Evolutionary conservation across 2,888 invertebrate genomes (phyloP), one percentile per base, ranked within the genome.

Genomic region (Parasteatoda lunata): DNA sequence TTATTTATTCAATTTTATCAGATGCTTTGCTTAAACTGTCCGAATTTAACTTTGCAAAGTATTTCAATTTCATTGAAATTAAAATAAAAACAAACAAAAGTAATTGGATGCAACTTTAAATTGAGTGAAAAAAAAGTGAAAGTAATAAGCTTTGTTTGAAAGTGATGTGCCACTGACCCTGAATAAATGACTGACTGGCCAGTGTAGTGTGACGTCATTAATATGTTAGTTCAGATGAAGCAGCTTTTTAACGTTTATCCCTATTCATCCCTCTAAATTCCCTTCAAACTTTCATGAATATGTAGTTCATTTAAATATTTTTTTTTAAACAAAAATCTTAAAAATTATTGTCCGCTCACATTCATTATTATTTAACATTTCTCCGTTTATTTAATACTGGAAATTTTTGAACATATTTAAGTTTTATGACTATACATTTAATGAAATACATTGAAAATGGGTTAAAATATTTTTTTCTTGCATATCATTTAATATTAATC

Each of bases 101-200:
- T 30, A 30, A 30, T 0, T 30, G 30, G 30, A 30, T 2, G 30
- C 30, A 30, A 30, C 30, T 30, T 30, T 30, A 30, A 30, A 30
- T 30, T 30, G 13, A 15, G 47, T 45, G 70, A n/a, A 72, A 71
- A 49, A 80, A 72, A 9, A 80, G 45, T 30, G 52, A 51, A 13
- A 77, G 72, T 78, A 72, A 84, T 72, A 72, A 71, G 45, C 59
- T 75, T 69, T 15, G 70, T 69, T 64, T 64, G 52, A 7, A 52
- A 64, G 73, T 64, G 85, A 79, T 80, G 79, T 76, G 85, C 75
- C 85, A 85, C 85, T 85, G 85, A 85, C 85, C 85, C 51, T 54
- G 59, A 75, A 48, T 76, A 70, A 80, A 65, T 79, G 85, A 85
- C 69, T 80, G 76, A 76, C 71, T 83, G 76, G 80, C 69, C 70